These are phyloP conservation scores for Suricata suricatta DNA, from an alignment of 2,113 vertebrate species.

Conservation along the genomic window DNA sequence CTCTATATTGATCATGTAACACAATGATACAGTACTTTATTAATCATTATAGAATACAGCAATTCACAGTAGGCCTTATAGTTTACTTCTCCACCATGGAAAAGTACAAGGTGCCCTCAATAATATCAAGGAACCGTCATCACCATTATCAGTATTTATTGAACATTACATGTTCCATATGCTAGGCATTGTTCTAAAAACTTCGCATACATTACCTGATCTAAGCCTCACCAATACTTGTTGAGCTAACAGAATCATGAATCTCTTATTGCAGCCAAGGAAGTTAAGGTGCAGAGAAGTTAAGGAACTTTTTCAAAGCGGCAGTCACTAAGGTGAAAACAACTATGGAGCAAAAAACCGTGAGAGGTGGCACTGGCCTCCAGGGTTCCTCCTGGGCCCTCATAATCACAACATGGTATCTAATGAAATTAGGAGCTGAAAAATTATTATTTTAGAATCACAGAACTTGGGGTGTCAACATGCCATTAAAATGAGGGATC, in stretches of 20 bases:
- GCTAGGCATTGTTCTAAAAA: not conserved
- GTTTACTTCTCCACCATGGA: not conserved
- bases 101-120: not conserved
- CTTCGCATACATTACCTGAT: not conserved
- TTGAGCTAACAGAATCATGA: not conserved
- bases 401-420: not conserved
- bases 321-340: not conserved
- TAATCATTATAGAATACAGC: not conserved
- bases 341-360: not conserved
- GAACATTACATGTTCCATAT: not conserved
- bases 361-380: not conserved
- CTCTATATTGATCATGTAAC: not conserved
- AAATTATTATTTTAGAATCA: not conserved
- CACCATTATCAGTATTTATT: not conserved
- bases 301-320: not conserved
- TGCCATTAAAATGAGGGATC: not conserved
- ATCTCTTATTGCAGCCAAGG: not conserved
- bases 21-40: not conserved
- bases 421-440: not conserved
- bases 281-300: not conserved
- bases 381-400: not conserved
- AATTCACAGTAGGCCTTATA: not conserved
- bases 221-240: not conserved
- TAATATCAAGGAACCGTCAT: not conserved
- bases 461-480: not conserved